Evolutionary conservation across 2,888 invertebrate species (phyloP), one percentile per base, ranked within the genome.

Genomic region (Luffia ferchaultella): DNA sequence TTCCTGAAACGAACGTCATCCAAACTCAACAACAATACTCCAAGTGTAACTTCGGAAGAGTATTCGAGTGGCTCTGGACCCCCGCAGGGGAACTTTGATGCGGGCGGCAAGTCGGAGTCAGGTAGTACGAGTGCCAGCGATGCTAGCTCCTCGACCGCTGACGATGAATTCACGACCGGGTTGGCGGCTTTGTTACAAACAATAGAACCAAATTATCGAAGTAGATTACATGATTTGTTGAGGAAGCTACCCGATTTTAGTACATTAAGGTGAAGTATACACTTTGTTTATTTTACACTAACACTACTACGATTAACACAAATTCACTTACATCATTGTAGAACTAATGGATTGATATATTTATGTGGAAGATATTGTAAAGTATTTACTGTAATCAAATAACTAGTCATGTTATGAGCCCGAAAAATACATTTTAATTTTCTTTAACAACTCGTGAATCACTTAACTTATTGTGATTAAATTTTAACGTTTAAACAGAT

Each of bases 21-120:
- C 0, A 80, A 78, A 52, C 55, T 83, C 44, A 83, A 83, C 61
- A 83, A 83, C 59, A 83, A 83, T 52, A 76, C 74, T 0, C 73
- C 74, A 16, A 72, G 67, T 53, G 61, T 69, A 50, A 69, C 64
- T 0, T 64, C 68, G 0, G 77, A 79, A 20, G 79, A 77, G 9
- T 67, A 65, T n/a, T 59, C 68, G 1, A 59, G 61, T 43, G 62
- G 60, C 15, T 59, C 70, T 0, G 69, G 63, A 0, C 63, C 67
- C 1, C 62, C 60, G 17, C 18, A 17, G 9, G 30, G 16, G 12
- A 20, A 19, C 17, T 16, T 20, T 16, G 19, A 20, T n/a, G 45
- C 17, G 18, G 18, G 42, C 17, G 15, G 20, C 2, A n/a, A 16
- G 16, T 12, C 30, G 5, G 50, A 20, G 45, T 12, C 40, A 15